Evolutionary conservation across 2,113 vertebrate species (phyloP), one percentile per base, ranked within the genome.

Genomic region (Coturnix japonica): DNA sequence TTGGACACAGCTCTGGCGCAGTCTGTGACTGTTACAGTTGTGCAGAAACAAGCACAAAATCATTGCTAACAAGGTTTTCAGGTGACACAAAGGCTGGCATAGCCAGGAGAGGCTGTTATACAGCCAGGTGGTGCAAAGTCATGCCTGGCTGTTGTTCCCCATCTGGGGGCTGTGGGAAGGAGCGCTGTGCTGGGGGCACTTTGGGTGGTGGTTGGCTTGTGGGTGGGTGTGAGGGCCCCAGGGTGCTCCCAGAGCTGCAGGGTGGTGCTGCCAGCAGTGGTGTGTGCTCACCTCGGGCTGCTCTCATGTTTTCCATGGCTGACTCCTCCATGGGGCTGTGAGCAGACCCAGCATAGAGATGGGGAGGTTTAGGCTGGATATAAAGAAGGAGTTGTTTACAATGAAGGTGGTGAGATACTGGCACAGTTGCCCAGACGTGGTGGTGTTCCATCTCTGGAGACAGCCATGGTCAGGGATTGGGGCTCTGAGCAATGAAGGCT

Each of bases 181-280:
- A 31, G n/a, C 0, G 0, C 3, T 28, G 8, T 3, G 37, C 18
- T 54, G 77, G 54, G 31, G 59, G 5, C 47, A 3, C 54, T 11
- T 8, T 9, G 59, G 25, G n/a, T 5, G 81, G 1, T 6, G 25
- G n/a, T 37, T 3, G 12, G 26, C 53, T 25, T 4, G 4, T 0
- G 9, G 30, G 43, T 59, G 28, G 6, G 0, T 0, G 1, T 7
- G 53, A 20, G 47, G 51, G 28, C 60, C 37, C 1, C 3, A 1
- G 13, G 1, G 35, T 12, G 20, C 28, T 44, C 63, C 89, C 2
- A 4, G 7, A 30, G 47, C 53, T 18, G 19, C 9, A 7, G 53
- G 41, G 59, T 4, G 64, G 11, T 14, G 59, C 22, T 4, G 63
- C 31, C 18, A 46, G 44, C 44, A 46, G 44, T 20, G 44, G 44